Base-by-base conservation (phyloP, 2,888 invertebrate genomes). In the Drosophila diplacantha region DNA sequence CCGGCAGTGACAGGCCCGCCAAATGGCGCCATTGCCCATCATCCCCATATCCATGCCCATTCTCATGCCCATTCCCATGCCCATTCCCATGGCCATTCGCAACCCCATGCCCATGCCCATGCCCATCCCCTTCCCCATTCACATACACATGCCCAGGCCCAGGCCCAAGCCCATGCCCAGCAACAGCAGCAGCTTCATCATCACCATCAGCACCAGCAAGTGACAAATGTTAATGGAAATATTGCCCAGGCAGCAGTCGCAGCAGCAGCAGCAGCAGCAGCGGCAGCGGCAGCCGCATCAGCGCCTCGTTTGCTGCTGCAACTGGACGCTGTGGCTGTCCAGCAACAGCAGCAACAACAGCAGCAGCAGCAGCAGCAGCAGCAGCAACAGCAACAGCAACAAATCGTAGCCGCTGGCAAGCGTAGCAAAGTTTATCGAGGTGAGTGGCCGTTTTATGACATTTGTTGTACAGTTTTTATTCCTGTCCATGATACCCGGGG, bases 261-360 rank as follows among this genome's bases (percentile, higher is more conserved):
- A 50, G 69, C 69, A 43, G 55, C 76, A 59, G 60, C 70, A 26
- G 20, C 20, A 20, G 62, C 62, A 22, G 31, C 60, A 32, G 65
- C 71, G 39, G 65, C 72, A 26, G 61, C 50, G 9, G 58, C 69
- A 41, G 49, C 60, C 18, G 35, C 58, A 32, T 58, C 71, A 56
- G 72, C 72, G 22, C 65, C 83, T 43, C 91, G 93, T 63, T 93
- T 94, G 72, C 91, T 93, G 79, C 91, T 94, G 83, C 94, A 94
- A 87, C 91, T 94, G 75, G 92, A 93, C 88, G 92, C 93, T 12
- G 94, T 94, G n/a, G 93, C 94, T 80, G 92, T 94, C 85, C 92
- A 81, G 35, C 78, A 76, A 8, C 72, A 73, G n/a, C 75, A 75
- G 2, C 68, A 77, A 7, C 73, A 72, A 7, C 75, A 74, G 2